Base-by-base conservation (phyloP, 2,888 invertebrate genomes). In the Salpingus planirostris region DNA sequence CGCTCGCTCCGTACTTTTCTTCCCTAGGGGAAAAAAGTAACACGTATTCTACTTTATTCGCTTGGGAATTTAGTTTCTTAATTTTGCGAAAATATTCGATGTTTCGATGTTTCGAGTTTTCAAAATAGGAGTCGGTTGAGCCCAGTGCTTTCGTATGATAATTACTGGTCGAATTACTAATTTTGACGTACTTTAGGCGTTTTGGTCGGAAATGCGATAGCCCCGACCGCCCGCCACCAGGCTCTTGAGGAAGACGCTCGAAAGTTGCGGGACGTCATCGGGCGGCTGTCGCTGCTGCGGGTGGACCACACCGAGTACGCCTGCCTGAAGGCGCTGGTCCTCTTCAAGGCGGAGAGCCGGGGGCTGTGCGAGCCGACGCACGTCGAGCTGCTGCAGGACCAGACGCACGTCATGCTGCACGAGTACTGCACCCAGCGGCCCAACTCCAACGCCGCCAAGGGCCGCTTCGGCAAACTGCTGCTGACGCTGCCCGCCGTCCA, bases 291-390 rank as follows among this genome's bases (percentile, higher is more conserved):
- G 4, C 64, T 74, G 5, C 66, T 80, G 31, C 67, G 76, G 42
- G 73, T 88, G 11, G 89, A 91, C 59, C 80, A 82, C 57, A 80
- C 82, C 0, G 90, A 91, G 56, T 85, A 79, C 53, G 84, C 89
- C 21, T 89, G 83, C 60, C 66, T 91, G n/a, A 89, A 88, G 57
- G 82, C 85, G 0, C 68, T 85, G 6, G 75, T 86, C 3, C 68
- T 90, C 3, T 90, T 88, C 60, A 84, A 85, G 62, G 74, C 82
- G 78, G 80, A 81, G 58, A 68, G 72, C 8, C 64, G 73, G 37
- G 78, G 76, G 1, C 61, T 81, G 26, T 69, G 74, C 27, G 78
- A 80, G 46, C 59, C 68, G 1, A 63, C 59, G 4, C 72, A 78
- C 43, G 68, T 80, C 38, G 77, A 72, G 46, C 70, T 79, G 25